Percentiles rank a stretch among this genome's conserved stretches.
phyloP scores from a whole-genome alignment of 92 coral and sea anemone genomes.

The Phenganax stokvisi region DNA sequence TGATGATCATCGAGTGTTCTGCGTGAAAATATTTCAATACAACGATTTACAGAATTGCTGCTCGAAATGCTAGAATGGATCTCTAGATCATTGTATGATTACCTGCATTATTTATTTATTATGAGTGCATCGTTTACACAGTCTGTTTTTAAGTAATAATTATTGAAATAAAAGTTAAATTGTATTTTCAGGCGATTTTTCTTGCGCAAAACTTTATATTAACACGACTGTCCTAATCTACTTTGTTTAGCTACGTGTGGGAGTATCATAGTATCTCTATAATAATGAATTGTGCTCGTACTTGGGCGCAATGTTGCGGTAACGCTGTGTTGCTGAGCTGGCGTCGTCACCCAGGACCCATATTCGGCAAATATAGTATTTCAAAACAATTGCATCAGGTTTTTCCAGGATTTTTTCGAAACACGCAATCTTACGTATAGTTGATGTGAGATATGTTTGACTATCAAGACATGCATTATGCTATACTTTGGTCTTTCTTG shows the following conservation, averaged over 20 bases:
- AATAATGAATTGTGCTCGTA: background rate
- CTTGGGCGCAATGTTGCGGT: background rate
- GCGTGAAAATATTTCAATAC: too few relatives aligned
- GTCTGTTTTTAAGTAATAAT: too few relatives aligned
- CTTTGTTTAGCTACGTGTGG: background rate
- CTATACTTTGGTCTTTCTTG: background rate
- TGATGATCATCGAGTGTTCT: too few relatives aligned
- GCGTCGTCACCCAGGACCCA: background rate
- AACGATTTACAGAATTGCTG: too few relatives aligned
- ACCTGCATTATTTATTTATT: too few relatives aligned
- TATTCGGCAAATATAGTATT: background rate
- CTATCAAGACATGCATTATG: background rate
- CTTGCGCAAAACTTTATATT: background rate
- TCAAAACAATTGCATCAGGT: constrained; percentile 21
- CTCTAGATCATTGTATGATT: too few relatives aligned
- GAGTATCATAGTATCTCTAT: background rate
- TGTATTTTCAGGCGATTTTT: too few relatives aligned
- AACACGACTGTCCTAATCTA: background rate
- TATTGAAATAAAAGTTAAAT: too few relatives aligned
- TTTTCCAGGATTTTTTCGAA: background rate
- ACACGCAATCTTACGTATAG: background rate
- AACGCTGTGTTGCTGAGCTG: background rate
- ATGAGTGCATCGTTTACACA: too few relatives aligned
- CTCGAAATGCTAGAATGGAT: too few relatives aligned
- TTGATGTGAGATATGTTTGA: background rate